phyloP scores from a whole-genome alignment of 2,888 invertebrate species.

The Melipona bicolor region DNA sequence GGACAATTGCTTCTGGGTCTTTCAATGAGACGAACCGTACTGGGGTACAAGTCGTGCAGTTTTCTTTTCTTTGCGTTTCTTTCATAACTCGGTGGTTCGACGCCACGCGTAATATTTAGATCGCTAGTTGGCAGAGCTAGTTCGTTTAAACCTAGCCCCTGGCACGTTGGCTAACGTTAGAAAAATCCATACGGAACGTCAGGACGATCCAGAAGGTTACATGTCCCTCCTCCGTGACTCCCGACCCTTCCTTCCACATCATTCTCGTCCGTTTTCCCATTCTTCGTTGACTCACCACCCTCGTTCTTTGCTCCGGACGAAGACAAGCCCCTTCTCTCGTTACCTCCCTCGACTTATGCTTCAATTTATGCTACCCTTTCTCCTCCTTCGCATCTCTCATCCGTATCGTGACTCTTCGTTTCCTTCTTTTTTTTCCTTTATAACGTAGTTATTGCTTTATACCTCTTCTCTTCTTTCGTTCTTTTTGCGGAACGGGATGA shows the following conservation, averaged over 20 bases:
- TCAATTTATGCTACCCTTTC: slow-evolving; percentile 10
- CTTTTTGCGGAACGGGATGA: background rate
- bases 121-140: slow-evolving; percentile 28
- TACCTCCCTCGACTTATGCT: background rate
- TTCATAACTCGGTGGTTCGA: background rate
- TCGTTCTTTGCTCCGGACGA: slow-evolving; percentile 1
- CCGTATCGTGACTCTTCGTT: background rate
- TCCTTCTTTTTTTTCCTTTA: background rate
- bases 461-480: background rate
- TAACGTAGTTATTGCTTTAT: background rate
- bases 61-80: background rate
- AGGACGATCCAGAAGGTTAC: slow-evolving; percentile 19
- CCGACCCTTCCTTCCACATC: background rate
- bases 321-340: slow-evolving; percentile 3
- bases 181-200: slow-evolving; percentile 35
- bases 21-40: background rate
- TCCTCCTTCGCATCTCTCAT: background rate
- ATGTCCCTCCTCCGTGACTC: slow-evolving; percentile 11
- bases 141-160: slow-evolving; percentile 16
- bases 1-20: too few species aligned
- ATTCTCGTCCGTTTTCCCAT: slow-evolving; percentile 10
- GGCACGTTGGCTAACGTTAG: slow-evolving; percentile 19
- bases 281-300: background rate
- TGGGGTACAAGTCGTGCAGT: background rate
- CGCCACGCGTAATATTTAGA: slow-evolving; percentile 4